Evolutionary conservation across 2,888 invertebrate species (phyloP), one percentile per base, ranked within the genome.

Genomic region (Heliconius ismenius): DNA sequence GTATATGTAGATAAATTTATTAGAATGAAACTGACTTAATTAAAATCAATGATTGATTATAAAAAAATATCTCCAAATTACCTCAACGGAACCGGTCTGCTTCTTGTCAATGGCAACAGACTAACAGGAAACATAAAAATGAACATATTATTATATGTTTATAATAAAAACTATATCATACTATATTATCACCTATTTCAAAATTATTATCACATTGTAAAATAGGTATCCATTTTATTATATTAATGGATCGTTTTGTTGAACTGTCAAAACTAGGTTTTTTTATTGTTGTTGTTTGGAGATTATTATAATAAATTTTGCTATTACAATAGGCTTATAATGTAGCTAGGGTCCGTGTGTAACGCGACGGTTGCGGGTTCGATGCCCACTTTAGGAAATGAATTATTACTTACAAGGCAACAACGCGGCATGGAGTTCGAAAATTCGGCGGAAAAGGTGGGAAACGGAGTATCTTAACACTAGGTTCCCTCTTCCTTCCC

Each of bases 91-190:
- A 73, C 73, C 21, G 3, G 73, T 73, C 62, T 43, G 36, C 43
- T 39, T 62, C 18, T 60, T 75, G 75, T 75, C 75, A 67, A 36
- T 24, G 49, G 21, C 0, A 60, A 74, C 60, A 26, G 24, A 24
- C 15, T 43, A 43, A 67, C 75, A 68, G 75, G 75, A 75, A 75
- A 75, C 68, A 58, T 75, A 65, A 75, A 75, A 67, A 65, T 43
- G 26, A 26, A 49, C 26, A 58, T 15, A 64, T 4, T 72, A 32
- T 49, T 58, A 65, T 76, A 49, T 24, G 15, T 26, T 60, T 67
- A 36, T 54, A 58, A 24, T 67, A 76, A 67, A 32, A 64, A 43
- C 21, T 43, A 63, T 63, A 63, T 64, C 43, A 32, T 63, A 49
- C 49, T 63, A 74, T 64, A 70, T 70, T 67, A 70, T 69, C 54